Conservation (phyloP, 2,797 vertebrate species). For the Gobionotothen gibberifrons region DNA sequence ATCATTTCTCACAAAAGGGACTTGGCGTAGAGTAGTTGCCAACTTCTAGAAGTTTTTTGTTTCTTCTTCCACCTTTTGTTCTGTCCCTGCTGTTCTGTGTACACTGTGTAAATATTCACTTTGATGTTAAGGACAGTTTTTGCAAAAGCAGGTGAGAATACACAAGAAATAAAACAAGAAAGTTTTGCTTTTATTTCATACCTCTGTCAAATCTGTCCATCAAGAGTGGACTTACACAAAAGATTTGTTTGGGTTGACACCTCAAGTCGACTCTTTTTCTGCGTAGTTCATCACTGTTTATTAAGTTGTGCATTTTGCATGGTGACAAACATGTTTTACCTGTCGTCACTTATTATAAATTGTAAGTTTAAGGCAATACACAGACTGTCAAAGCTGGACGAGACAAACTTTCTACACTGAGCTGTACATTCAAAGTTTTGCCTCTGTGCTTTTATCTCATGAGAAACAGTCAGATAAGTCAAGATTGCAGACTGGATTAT, state of each 20-base stretch:
- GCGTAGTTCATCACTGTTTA: conserved; percentile 38
- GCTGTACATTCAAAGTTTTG: conserved; percentile 21
- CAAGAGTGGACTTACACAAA: conserved; percentile 7
- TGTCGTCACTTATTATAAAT: conserved; percentile 46
- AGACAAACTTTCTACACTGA: conserved; percentile 17
- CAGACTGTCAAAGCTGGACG: conserved; percentile 7
- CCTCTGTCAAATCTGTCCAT: conserved; percentile 36
- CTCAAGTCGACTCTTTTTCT: conserved; percentile 7
- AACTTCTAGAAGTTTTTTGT: conserved; percentile 26
- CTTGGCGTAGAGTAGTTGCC: conserved; percentile 38
- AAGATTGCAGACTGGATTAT: conserved; percentile 36
- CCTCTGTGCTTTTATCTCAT: conserved; percentile 21
- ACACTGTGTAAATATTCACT: conserved; percentile 75
- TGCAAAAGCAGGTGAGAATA: conserved; percentile 24
- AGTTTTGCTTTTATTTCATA: conserved; percentile 23
- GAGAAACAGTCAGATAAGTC: conserved; percentile 1
- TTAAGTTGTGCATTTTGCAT: conserved; percentile 60
- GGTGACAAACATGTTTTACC: conserved; percentile 42
- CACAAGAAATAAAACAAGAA: conserved; percentile 39
- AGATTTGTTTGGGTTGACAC: conserved; percentile 4
- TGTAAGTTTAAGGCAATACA: conserved; percentile 61
- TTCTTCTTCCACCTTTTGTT: conserved; percentile 19
- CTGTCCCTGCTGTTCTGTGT: conserved; percentile 45
- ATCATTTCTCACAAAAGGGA: conserved; percentile 40
- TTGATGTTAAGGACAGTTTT: conserved; percentile 52